Conservation (phyloP, 2,113 vertebrate genomes). For the Tragelaphus scriptus region DNA sequence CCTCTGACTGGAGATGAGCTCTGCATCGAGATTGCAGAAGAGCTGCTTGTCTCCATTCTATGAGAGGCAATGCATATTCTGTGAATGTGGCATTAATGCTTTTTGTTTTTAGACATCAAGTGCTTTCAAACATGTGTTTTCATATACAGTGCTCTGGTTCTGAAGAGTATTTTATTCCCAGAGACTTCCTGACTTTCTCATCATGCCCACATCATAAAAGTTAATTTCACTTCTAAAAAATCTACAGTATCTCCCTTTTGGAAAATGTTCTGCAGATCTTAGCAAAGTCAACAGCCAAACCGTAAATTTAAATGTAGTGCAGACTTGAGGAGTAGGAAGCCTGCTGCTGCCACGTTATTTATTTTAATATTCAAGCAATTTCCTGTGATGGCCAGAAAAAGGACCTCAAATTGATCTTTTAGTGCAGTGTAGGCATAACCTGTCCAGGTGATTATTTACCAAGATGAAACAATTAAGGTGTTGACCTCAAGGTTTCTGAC, state of each 20-base stretch:
- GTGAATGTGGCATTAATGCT: background rate
- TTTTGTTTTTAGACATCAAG: background rate
- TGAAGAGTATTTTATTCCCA: background rate
- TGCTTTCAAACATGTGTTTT: background rate
- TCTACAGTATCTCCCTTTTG: slow-evolving; percentile 7
- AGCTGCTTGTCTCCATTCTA: background rate
- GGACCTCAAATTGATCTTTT: no score
- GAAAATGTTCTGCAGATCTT: slow-evolving; percentile 50
- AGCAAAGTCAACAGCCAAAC: slow-evolving; percentile 52
- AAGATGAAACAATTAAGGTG: background rate
- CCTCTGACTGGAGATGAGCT: background rate
- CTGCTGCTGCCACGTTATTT: background rate
- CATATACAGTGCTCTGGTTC: background rate
- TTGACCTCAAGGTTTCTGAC: background rate
- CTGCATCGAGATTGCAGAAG: background rate
- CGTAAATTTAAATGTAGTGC: background rate
- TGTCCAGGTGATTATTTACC: background rate
- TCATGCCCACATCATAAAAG: background rate
- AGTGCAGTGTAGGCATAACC: fast-evolving
- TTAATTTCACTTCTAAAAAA: slow-evolving; percentile 6
- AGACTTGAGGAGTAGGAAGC: background rate
- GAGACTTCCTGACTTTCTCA: background rate
- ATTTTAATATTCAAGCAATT: background rate
- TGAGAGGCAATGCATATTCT: background rate
- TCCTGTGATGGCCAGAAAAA: background rate